Evolutionary conservation across 2,797 vertebrate genomes (phyloP).

Genomic region (Pseudopleuronectes americanus): DNA sequence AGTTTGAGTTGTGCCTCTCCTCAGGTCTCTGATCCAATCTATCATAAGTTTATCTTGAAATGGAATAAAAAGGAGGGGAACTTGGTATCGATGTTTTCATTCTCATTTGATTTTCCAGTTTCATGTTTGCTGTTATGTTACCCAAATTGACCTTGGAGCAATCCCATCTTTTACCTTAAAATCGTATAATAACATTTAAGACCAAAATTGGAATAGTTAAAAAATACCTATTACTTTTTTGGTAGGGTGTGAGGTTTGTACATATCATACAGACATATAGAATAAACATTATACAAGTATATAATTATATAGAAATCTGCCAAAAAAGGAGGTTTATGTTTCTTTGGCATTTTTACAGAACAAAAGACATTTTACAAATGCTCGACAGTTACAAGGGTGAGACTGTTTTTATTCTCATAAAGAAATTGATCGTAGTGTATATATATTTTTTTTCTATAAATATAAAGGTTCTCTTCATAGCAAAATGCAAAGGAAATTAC

Average conservation of each 20-base stretch:
- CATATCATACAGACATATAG: background rate
- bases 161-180: no score
- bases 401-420: slow-evolving; percentile 89
- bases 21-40: no score
- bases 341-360: background rate
- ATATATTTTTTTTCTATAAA: slow-evolving; percentile 97
- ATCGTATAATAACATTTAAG: no score
- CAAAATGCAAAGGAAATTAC: slow-evolving; percentile 84
- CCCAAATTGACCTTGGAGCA: no score
- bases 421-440: slow-evolving; percentile 90
- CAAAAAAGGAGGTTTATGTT: background rate
- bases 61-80: no score
- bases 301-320: background rate
- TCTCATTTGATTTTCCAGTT: no score
- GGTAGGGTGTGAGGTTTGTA: background rate
- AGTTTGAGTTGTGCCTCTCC: no score
- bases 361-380: slow-evolving; percentile 48
- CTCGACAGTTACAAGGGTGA: slow-evolving; percentile 84
- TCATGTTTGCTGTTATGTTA: background rate
- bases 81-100: no score
- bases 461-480: slow-evolving; percentile 94
- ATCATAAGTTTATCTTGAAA: no score
- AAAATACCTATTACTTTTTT: no score
- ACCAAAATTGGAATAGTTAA: no score
- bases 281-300: no score